Conservation (phyloP, 2,888 invertebrate genomes). For the Scelioninae gen. 1 region DNA sequence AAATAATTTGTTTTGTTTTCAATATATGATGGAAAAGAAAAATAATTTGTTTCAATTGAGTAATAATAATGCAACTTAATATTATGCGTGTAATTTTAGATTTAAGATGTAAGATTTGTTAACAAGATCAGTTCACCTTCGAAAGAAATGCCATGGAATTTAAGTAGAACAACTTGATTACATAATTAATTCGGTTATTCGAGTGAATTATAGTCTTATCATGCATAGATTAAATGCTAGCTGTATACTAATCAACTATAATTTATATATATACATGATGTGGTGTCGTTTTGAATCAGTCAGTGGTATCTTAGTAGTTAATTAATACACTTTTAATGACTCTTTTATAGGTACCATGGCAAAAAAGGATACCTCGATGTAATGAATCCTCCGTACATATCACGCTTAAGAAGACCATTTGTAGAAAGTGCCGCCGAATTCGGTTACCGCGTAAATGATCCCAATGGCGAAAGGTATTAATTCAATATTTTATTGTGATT, state of each 20-base stretch:
- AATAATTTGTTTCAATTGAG: neutral
- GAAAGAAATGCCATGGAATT: conserved; percentile 5
- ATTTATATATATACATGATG: neutral
- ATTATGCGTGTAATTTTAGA: conserved; percentile 8
- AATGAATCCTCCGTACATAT: conserved; percentile 87
- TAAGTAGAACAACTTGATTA: neutral
- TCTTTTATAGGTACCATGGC: conserved; percentile 86
- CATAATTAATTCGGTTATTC: conserved; percentile 3
- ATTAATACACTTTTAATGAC: conserved; percentile 15
- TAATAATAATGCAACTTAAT: conserved; percentile 16
- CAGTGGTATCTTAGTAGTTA: neutral
- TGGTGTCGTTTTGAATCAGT: neutral
- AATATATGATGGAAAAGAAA: neutral
- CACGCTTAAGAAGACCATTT: conserved; percentile 88
- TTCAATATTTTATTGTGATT: neutral
- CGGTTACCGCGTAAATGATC: conserved; percentile 89
- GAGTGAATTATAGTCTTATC: conserved; percentile 7
- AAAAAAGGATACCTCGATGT: conserved; percentile 89
- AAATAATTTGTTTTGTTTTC: too few relatives aligned
- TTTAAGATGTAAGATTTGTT: conserved; percentile 8
- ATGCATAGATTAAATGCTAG: neutral
- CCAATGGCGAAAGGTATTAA: conserved; percentile 86
- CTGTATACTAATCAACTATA: neutral
- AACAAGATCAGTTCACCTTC: conserved; percentile 1
- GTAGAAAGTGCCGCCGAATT: conserved; percentile 88